A percentile compares a stretch with the other conserved stretches of the same genome.
phyloP scores from a whole-genome alignment of 1,140 invertebrate species.

The Spodoptera frugiperda region DNA sequence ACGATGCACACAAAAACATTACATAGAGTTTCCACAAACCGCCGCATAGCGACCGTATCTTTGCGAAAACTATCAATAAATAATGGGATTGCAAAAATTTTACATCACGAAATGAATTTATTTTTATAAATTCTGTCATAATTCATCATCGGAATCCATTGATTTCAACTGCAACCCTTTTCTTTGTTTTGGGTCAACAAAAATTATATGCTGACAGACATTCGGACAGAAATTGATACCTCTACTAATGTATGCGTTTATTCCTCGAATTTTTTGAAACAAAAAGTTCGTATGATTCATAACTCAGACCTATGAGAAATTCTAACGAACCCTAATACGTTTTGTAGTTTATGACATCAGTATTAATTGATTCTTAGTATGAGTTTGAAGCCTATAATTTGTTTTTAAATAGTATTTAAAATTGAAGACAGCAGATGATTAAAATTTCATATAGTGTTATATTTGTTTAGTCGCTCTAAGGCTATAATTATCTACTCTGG shows the following conservation, averaged over 20 bases:
- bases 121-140: constrained; percentile 9
- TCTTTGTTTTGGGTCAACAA: constrained; percentile 23
- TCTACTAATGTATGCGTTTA: constrained; percentile 35
- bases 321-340: neutral
- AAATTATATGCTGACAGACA: constrained; percentile 31
- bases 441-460: constrained; percentile 58
- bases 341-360: constrained; percentile 13
- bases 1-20: neutral
- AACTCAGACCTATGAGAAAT: constrained; percentile 12
- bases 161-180: constrained; percentile 1
- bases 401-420: constrained; percentile 32
- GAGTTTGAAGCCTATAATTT: constrained; percentile 38
- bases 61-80: constrained; percentile 8
- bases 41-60: neutral
- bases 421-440: constrained; percentile 48
- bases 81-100: neutral
- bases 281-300: constrained; percentile 19
- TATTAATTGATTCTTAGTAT: constrained; percentile 21
- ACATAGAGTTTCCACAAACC: neutral
- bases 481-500: constrained; percentile 63
- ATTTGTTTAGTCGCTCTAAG: constrained; percentile 58
- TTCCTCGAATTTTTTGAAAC: constrained; percentile 23
- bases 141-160: constrained; percentile 23
- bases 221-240: constrained; percentile 31
- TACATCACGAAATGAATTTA: neutral